Evolutionary conservation across 2,888 invertebrate genomes (phyloP), one percentile per base, ranked within the genome.

Genomic region (Macaria liturata): DNA sequence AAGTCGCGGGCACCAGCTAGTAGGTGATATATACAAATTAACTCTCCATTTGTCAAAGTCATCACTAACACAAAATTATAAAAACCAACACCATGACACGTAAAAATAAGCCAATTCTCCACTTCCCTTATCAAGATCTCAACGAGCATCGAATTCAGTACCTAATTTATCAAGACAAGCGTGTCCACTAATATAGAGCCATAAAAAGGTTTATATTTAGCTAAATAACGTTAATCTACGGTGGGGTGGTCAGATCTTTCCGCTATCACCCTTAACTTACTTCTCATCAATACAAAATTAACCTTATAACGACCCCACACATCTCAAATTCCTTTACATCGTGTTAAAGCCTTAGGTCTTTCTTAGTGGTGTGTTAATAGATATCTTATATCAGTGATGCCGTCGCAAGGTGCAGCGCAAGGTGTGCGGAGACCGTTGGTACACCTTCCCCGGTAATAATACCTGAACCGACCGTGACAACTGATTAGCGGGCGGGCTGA

Each of bases 341-440:
- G 20, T 20, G 30, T 44, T 80, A 61, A 0, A 76, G 62, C 71
- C 62, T 80, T 80, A n/a, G 1, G 4, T 5, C n/a, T 20, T 20
- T 20, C 20, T 20, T 20, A 20, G n/a, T 42, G 42, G 30, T 65
- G 57, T 59, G 32, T 46, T 78, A 77, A 78, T 76, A 81, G 83
- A 83, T 90, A 89, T 88, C 88, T 86, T 82, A 80, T 76, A 74
- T 78, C 86, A 88, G 88, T 87, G 42, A n/a, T 42, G 88, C 86
- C 80, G 80, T 80, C 87, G 91, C 91, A 91, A 91, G 91, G 91
- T 91, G 88, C 49, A 34, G 54, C 68, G 89, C 91, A 91, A 91
- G 91, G 91, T 91, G 91, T 76, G 63, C 74, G 64, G 66, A 70
- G 88, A 86, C 91, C 88, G 90, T 90, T 90, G 88, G 72, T 66